phyloP scores from a whole-genome alignment of 2,797 vertebrate genomes.

The Cirrhinus molitorella region DNA sequence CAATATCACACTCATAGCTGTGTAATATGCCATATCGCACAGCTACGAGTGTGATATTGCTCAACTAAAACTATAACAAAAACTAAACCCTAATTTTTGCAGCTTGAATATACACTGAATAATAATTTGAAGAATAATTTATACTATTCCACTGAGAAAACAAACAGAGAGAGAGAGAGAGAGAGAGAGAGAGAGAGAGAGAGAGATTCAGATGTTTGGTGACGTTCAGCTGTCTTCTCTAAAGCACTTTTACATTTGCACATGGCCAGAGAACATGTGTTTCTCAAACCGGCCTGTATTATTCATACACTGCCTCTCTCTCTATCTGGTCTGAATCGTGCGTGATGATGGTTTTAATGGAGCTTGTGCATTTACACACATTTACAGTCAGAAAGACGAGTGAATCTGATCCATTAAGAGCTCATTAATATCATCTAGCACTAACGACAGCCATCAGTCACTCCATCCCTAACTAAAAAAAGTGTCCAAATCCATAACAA shows the following conservation, averaged over 20 bases:
- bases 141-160: neutral
- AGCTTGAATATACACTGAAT: neutral
- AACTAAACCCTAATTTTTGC: too few relatives aligned
- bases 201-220: slow-evolving; percentile 66
- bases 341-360: slow-evolving; percentile 48
- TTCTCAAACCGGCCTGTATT: slow-evolving; percentile 72
- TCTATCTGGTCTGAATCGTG: slow-evolving; percentile 25
- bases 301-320: slow-evolving; percentile 70
- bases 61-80: too few relatives aligned
- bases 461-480: slow-evolving; percentile 23
- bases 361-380: slow-evolving; percentile 43
- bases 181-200: slow-evolving; percentile 63
- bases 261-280: slow-evolving; percentile 72
- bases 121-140: neutral
- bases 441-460: slow-evolving; percentile 53
- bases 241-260: slow-evolving; percentile 71
- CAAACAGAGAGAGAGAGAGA: slow-evolving; percentile 38
- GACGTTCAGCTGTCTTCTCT: slow-evolving; percentile 65
- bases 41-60: too few relatives aligned
- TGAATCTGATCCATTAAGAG: slow-evolving; percentile 23
- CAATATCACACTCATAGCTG: too few relatives aligned
- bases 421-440: slow-evolving; percentile 35
- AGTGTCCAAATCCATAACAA: neutral
- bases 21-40: too few relatives aligned
- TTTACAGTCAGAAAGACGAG: slow-evolving; percentile 15